These are phyloP conservation scores for Nasonia vitripennis DNA, from an alignment of 1,140 invertebrate species.

Conservation along the genomic window DNA sequence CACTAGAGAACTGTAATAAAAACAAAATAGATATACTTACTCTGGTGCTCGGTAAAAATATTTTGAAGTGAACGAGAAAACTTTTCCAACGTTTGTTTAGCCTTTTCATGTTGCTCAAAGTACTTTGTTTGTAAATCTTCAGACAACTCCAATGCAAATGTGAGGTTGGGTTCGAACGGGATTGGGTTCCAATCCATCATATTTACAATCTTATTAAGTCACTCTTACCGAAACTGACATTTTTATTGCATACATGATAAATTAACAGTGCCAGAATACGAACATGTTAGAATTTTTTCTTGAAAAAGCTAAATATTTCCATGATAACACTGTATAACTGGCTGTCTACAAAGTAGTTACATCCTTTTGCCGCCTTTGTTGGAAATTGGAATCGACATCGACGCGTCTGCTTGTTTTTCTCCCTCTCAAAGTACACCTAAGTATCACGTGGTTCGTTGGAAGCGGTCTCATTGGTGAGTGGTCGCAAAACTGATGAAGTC, in stretches of 20 bases:
- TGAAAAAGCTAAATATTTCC: slow-evolving; percentile 25
- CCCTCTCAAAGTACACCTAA: no score
- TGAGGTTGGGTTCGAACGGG: slow-evolving; percentile 53
- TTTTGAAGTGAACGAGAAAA: slow-evolving; percentile 55
- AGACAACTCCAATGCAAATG: slow-evolving; percentile 43
- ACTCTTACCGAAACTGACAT: slow-evolving; percentile 41
- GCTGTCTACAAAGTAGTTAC: background rate
- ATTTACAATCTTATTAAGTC: slow-evolving; percentile 27
- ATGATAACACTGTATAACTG: background rate
- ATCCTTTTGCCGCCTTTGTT: background rate
- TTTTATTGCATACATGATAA: slow-evolving; percentile 54
- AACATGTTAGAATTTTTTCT: slow-evolving; percentile 13
- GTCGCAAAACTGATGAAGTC: background rate
- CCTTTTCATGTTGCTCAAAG: slow-evolving; percentile 50
- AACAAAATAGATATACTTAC: slow-evolving; percentile 59
- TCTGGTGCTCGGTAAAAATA: slow-evolving; percentile 58
- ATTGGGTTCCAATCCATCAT: slow-evolving; percentile 37
- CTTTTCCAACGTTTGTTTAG: slow-evolving; percentile 52
- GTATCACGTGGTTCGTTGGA: background rate
- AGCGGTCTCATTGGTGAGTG: slow-evolving; percentile 24
- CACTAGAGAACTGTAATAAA: background rate
- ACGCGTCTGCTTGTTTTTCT: background rate
- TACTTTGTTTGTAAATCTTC: slow-evolving; percentile 53
- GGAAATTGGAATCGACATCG: no score
- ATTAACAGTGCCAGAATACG: background rate